Evolutionary conservation across 2,113 vertebrate species (phyloP).

Genomic region (Steatornis caripensis): DNA sequence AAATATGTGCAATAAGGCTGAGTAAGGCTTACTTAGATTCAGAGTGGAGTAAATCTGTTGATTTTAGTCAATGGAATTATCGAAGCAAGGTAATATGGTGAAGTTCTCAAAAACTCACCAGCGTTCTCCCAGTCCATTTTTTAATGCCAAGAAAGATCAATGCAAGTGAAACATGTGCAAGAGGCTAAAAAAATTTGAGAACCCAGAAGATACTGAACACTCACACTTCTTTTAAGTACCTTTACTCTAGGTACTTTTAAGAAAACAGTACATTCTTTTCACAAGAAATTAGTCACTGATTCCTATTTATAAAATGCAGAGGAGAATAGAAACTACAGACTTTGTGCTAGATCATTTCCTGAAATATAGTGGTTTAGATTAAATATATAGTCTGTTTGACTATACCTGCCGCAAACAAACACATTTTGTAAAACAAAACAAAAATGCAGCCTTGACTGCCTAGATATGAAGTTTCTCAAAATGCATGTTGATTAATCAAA

Average conservation of each 20-base stretch:
- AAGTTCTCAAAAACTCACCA: not conserved
- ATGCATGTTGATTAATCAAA: not conserved
- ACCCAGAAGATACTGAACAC: not conserved
- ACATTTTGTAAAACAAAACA: not conserved
- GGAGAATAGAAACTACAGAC: not conserved
- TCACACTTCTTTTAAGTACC: not conserved
- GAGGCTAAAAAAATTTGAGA: not conserved
- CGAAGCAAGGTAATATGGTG: not conserved
- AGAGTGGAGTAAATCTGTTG: not conserved
- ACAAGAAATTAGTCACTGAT: not conserved
- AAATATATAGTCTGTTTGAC: not conserved
- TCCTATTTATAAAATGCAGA: not conserved
- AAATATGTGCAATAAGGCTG: slow-evolving; percentile 1
- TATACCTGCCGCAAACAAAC: not conserved
- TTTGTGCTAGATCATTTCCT: not conserved
- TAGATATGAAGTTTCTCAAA: not conserved
- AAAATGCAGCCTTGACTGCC: not conserved
- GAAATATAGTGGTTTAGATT: not conserved
- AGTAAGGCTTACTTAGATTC: not conserved
- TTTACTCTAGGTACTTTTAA: not conserved
- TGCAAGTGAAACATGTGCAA: not conserved
- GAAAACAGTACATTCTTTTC: not conserved
- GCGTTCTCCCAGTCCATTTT: not conserved
- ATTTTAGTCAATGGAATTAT: not conserved
- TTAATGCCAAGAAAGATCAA: not conserved